These are phyloP conservation scores for Mico argentatus DNA, from an alignment of 2,797 vertebrate genomes.

Conservation along the genomic window DNA sequence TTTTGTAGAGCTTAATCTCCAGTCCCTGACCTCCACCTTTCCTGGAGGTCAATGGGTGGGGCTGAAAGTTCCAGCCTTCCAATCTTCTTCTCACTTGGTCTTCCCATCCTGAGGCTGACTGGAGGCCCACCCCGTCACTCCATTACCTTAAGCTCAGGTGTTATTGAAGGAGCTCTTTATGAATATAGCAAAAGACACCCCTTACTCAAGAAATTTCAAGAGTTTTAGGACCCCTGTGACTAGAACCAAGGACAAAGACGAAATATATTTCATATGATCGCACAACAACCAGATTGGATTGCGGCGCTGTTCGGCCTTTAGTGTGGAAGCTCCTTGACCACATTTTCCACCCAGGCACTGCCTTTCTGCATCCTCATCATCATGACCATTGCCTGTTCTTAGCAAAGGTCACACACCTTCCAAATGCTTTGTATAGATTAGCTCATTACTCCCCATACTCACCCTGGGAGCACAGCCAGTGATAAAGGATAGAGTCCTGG, in stretches of 20 bases:
- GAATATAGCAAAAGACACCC: neutral
- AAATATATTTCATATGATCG: neutral
- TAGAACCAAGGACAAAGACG: neutral
- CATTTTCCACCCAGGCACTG: fast-evolving
- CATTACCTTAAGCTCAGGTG: neutral
- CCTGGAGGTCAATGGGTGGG: neutral
- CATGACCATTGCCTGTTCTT: neutral
- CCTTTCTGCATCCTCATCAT: neutral
- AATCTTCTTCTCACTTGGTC: neutral
- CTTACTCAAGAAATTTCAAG: neutral
- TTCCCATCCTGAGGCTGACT: neutral
- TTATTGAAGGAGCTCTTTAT: neutral
- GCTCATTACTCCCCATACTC: neutral
- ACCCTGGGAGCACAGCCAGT: neutral
- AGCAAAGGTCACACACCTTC: neutral
- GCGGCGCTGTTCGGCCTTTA: fast-evolving
- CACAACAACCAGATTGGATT: neutral
- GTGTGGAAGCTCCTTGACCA: neutral
- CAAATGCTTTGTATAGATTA: neutral
- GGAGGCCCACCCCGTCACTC: neutral
- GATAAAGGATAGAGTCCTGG: neutral
- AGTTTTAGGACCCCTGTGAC: neutral
- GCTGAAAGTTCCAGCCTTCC: neutral
- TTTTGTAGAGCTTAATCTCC: neutral
- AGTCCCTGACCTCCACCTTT: too few relatives aligned